phyloP scores from a whole-genome alignment of 2,888 invertebrate species.

The Sycophila texana region DNA sequence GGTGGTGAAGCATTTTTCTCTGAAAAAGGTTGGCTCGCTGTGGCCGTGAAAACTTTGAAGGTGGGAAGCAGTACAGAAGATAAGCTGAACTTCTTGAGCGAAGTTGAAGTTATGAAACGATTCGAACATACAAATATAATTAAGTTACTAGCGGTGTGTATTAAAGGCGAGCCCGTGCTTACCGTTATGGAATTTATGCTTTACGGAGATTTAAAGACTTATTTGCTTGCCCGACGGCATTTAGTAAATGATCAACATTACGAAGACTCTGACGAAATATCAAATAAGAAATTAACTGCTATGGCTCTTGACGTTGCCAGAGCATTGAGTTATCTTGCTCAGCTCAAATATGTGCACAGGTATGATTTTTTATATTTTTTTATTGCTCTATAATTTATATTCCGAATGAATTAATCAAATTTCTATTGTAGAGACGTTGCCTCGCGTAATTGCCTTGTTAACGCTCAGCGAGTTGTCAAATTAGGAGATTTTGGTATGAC shows the following conservation, averaged over 20 bases:
- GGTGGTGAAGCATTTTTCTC: slow-evolving; percentile 90
- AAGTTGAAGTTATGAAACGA: slow-evolving; percentile 95
- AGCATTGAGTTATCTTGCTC: slow-evolving; percentile 89
- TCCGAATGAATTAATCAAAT: background rate
- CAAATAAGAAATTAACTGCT: slow-evolving; percentile 86
- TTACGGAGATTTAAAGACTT: slow-evolving; percentile 94
- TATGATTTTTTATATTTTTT: slow-evolving; percentile 59
- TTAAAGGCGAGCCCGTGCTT: slow-evolving; percentile 90
- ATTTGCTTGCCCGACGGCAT: slow-evolving; percentile 89
- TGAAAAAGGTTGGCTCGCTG: slow-evolving; percentile 86
- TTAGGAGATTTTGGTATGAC: slow-evolving; percentile 96
- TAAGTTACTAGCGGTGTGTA: slow-evolving; percentile 89
- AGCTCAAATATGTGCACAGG: slow-evolving; percentile 90
- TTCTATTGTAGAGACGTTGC: slow-evolving; percentile 83
- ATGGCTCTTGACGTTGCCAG: slow-evolving; percentile 93
- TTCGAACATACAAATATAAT: slow-evolving; percentile 94
- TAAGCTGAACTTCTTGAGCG: slow-evolving; percentile 92
- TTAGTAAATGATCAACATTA: slow-evolving; percentile 82
- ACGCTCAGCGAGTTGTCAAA: slow-evolving; percentile 84
- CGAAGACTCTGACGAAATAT: slow-evolving; percentile 86
- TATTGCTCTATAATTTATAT: background rate
- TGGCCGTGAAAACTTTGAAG: slow-evolving; percentile 93
- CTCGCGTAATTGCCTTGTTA: slow-evolving; percentile 87
- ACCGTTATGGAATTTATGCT: slow-evolving; percentile 97
- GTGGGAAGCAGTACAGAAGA: slow-evolving; percentile 88